Evolutionary conservation across 2,113 vertebrate species (phyloP).

Genomic region (Ciconia stormi): DNA sequence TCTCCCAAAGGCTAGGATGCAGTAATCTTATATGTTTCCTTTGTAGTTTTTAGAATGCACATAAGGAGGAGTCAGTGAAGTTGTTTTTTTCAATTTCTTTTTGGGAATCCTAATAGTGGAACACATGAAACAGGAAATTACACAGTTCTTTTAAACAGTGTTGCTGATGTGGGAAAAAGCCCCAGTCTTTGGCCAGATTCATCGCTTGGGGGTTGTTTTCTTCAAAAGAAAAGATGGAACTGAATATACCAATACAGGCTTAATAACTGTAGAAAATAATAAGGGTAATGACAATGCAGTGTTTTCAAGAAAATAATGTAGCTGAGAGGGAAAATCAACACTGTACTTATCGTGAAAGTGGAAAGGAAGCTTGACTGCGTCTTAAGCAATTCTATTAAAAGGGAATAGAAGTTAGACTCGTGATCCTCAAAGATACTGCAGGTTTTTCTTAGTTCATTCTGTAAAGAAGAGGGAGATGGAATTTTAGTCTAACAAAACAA

Average conservation of each 20-base stretch:
- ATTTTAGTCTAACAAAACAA: neutral
- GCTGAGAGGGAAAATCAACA: neutral
- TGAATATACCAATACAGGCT: neutral
- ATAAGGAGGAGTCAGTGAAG: neutral
- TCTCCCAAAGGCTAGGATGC: neutral
- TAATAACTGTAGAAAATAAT: neutral
- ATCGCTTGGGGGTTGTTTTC: neutral
- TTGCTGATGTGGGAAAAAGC: neutral
- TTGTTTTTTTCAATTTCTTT: neutral
- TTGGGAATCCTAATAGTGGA: neutral
- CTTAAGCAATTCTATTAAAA: neutral
- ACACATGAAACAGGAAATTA: neutral
- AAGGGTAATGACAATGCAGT: neutral
- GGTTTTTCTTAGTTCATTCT: neutral
- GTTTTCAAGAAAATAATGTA: neutral
- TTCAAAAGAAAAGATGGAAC: neutral
- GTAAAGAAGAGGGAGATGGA: neutral
- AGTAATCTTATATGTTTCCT: neutral
- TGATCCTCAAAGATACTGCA: neutral
- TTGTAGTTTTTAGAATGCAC: neutral
- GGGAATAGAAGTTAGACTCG: neutral
- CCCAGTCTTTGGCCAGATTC: neutral
- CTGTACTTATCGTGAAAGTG: neutral
- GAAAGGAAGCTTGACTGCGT: neutral
- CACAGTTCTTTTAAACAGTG: neutral